Evolutionary conservation across 2,797 vertebrate species (phyloP).

Genomic region (Myoxocephalus aenaeus): DNA sequence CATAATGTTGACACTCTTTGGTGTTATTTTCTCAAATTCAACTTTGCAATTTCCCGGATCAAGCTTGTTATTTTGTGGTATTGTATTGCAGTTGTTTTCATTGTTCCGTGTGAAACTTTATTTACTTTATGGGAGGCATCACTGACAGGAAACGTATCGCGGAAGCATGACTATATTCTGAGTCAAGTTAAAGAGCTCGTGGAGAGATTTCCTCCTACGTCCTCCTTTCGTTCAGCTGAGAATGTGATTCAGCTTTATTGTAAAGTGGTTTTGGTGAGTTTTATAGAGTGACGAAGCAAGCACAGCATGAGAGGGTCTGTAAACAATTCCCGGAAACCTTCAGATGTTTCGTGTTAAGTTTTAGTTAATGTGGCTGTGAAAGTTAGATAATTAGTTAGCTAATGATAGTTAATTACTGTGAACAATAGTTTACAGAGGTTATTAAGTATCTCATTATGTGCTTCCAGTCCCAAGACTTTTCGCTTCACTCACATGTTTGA

Average conservation of each 20-base stretch:
- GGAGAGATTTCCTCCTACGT: slow-evolving; percentile 21
- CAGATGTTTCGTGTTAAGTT: slow-evolving; percentile 45
- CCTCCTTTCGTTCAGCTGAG: slow-evolving; percentile 28
- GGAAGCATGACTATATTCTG: slow-evolving; percentile 63
- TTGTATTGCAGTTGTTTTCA: slow-evolving; percentile 44
- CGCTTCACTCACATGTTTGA: slow-evolving; percentile 24
- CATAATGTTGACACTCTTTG: slow-evolving; percentile 51
- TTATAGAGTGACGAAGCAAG: slow-evolving; percentile 41
- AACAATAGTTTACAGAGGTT: slow-evolving; percentile 11
- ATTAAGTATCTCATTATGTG: slow-evolving; percentile 5
- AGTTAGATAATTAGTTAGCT: slow-evolving; percentile 47
- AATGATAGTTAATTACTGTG: slow-evolving; percentile 39
- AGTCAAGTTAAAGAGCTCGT: slow-evolving; percentile 65
- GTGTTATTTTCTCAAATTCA: slow-evolving; percentile 13
- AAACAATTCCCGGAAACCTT: slow-evolving; percentile 46
- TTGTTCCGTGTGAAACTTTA: slow-evolving; percentile 23
- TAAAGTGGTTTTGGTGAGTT: slow-evolving; percentile 14
- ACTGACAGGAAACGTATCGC: slow-evolving; percentile 55
- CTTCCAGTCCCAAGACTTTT: slow-evolving; percentile 31
- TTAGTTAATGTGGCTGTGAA: slow-evolving; percentile 34
- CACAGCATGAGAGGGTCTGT: slow-evolving; percentile 3
- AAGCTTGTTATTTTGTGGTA: slow-evolving; percentile 43
- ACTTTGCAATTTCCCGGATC: slow-evolving; percentile 23
- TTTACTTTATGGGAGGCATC: slow-evolving; percentile 48
- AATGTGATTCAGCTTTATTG: slow-evolving; percentile 64